A percentile compares a stretch with the other conserved stretches of the same genome.
Conservation (phyloP, 1,140 invertebrate genomes). For the Sinella curviseta region DNA sequence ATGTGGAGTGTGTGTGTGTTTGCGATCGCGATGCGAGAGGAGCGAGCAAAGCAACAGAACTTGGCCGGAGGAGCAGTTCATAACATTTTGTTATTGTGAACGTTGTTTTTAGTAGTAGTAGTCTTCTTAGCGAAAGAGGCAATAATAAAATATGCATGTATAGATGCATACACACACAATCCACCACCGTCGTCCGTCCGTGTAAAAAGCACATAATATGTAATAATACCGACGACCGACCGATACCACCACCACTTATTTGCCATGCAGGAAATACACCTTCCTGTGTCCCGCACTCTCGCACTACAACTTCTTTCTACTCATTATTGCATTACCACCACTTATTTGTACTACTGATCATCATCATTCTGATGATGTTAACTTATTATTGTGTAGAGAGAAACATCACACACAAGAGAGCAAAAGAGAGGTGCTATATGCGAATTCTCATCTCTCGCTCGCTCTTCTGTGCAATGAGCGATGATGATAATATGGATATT, state of each 20-base stretch:
- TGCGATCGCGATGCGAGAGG: too few relatives aligned
- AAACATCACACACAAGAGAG: too few relatives aligned
- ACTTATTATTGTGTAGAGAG: neutral
- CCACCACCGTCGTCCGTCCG: neutral
- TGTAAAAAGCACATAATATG: neutral
- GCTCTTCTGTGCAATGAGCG: too few relatives aligned
- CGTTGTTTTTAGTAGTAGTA: too few relatives aligned
- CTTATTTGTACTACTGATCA: neutral
- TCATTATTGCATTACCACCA: neutral
- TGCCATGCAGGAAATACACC: constrained; percentile 8
- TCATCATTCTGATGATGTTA: neutral
- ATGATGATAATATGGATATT: too few relatives aligned
- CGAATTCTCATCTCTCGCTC: too few relatives aligned
- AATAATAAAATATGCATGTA: neutral
- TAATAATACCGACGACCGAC: neutral
- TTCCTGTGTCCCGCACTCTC: neutral
- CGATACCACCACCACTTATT: neutral
- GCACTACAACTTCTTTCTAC: neutral
- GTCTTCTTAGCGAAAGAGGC: neutral
- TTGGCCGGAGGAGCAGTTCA: too few relatives aligned
- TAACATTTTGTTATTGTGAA: too few relatives aligned
- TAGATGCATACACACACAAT: neutral
- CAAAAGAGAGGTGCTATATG: too few relatives aligned
- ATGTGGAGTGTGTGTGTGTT: too few relatives aligned
- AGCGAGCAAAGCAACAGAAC: too few relatives aligned